Evolutionary conservation across 2,797 vertebrate species (phyloP).

Genomic region (Numenius phaeopus): DNA sequence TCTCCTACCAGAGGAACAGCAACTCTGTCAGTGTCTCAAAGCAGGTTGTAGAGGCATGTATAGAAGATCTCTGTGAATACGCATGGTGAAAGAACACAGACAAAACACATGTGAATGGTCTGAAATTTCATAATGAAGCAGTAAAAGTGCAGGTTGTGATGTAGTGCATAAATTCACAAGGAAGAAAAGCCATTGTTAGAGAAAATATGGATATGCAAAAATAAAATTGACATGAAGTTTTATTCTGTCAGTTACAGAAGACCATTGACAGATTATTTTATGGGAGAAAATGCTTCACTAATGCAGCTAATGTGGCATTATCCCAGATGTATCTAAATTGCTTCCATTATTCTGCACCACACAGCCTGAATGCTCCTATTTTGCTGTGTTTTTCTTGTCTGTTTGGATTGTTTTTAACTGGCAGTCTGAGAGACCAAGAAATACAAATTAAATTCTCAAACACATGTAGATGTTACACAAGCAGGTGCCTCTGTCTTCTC

Average conservation of each 20-base stretch:
- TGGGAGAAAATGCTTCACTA: constrained; percentile 10
- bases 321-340: constrained; percentile 56
- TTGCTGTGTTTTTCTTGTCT: neutral
- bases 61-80: neutral
- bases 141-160: neutral
- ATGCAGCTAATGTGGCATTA: constrained; percentile 47
- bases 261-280: neutral
- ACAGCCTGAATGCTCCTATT: constrained; percentile 4
- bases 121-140: neutral
- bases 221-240: neutral
- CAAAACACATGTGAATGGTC: neutral
- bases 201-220: neutral
- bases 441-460: neutral
- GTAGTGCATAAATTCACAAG: neutral
- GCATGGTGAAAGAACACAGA: neutral
- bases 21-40: neutral
- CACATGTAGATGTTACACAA: neutral
- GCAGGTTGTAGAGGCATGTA: neutral
- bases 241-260: neutral
- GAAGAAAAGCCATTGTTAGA: neutral
- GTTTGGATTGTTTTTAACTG: neutral
- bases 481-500: neutral
- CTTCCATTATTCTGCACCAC: constrained; percentile 36
- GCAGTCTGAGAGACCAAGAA: neutral
- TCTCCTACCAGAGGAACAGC: neutral